Evolutionary conservation across 2,888 invertebrate species (phyloP), one percentile per base, ranked within the genome.

Genomic region (Sthenelais limicola): DNA sequence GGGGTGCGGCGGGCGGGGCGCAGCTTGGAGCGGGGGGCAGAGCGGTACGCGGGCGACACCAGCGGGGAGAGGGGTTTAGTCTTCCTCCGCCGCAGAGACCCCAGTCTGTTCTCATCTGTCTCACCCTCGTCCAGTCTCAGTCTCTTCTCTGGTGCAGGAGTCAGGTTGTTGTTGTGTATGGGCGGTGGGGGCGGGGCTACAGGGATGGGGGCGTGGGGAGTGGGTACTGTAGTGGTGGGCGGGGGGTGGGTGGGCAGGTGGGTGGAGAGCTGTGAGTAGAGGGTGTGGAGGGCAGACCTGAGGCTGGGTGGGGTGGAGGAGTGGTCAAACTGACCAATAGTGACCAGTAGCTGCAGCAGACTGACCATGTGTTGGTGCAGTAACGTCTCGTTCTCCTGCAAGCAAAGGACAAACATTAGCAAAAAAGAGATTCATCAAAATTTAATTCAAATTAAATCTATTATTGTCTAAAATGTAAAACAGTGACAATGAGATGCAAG

Each of bases 281-380:
- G 32, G 3, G 18, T 30, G 32, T n/a, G 48, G 4, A 67, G 47
- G n/a, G 67, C 67, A 12, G 18, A n/a, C 47, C 48, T 67, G 24
- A 67, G 12, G 21, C 28, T 1, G 28, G 2, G n/a, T 4, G 67
- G 48, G 21, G 67, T 48, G 30, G 47, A 28, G 1, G 48, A 67
- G 48, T 67, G 67, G 67, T 67, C 48, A 28, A 67, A 67, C 67
- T 67, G 67, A 18, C 67, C 67, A 67, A 67, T 67, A 32, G 48
- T 30, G 12, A 67, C 67, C 67, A 67, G 48, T n/a, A 67, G 12
- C 26, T 67, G 67, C 47, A 48, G 67, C n/a, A 67, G 30, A 15
- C 30, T 48, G n/a, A 32, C 21, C 9, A 67, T 9, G 48, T 48
- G 48, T 30, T 48, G 28, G 7, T 67, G 47, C n/a, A 67, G 67